Evolutionary conservation across 2,113 vertebrate species (phyloP).

Genomic region (Lophura nycthemera): DNA sequence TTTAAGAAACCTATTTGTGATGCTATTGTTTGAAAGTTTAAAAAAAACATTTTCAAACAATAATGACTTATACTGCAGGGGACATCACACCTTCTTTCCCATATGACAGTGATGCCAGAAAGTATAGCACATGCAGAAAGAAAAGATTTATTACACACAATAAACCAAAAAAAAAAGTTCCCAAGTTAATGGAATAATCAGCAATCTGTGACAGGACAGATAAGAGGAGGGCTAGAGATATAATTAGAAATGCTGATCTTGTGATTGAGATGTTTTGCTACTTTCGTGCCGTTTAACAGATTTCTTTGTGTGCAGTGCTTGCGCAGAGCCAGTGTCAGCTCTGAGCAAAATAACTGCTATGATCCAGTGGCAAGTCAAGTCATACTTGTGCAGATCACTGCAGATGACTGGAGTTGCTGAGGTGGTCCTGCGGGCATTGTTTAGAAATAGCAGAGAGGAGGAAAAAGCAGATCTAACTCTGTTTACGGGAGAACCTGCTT

Average conservation of each 20-base stretch:
- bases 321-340: neutral
- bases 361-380: conserved; percentile 16
- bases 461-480: conserved; percentile 39
- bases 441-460: conserved; percentile 17
- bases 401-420: neutral
- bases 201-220: neutral
- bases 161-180: neutral
- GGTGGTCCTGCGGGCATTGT: neutral
- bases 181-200: neutral
- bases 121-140: neutral
- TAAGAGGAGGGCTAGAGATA: neutral
- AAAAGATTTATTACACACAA: neutral
- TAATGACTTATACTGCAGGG: neutral
- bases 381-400: neutral
- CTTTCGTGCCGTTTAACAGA: conserved; percentile 18
- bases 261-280: conserved; percentile 3
- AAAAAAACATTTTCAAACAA: neutral
- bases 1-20: neutral
- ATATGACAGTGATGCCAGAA: neutral
- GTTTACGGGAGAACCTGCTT: conserved; percentile 48
- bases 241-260: neutral
- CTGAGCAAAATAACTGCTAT: conserved; percentile 21
- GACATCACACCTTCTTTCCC: neutral
- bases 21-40: neutral
- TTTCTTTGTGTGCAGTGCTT: neutral